These are phyloP conservation scores for Cyprinus carpio DNA, from an alignment of 2,113 vertebrate genomes.

Conservation along the genomic window DNA sequence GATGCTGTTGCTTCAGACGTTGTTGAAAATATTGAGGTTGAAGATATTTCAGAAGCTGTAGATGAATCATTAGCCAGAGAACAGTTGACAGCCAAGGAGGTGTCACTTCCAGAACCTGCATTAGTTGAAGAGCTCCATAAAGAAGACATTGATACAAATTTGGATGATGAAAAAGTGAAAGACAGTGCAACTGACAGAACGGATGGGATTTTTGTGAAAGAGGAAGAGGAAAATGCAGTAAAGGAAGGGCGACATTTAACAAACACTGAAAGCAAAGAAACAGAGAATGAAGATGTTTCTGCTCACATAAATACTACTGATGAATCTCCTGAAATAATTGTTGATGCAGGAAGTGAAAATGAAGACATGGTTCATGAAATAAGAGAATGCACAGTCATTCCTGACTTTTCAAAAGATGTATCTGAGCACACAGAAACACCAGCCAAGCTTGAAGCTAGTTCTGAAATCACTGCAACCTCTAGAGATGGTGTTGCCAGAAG, in stretches of 20 bases:
- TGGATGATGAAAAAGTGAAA: background rate
- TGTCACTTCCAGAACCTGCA: background rate
- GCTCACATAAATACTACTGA: background rate
- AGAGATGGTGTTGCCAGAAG: conserved; percentile 27
- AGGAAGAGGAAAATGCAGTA: conserved; percentile 7
- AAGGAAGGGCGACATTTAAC: background rate
- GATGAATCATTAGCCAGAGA: conserved; percentile 47
- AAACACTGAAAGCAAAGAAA: background rate
- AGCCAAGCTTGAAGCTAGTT: background rate
- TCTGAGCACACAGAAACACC: conserved; percentile 11
- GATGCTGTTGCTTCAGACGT: conserved; percentile 69
- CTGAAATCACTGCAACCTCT: conserved; percentile 38
- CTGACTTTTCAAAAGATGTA: background rate
- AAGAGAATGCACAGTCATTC: background rate
- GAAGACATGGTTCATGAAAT: background rate
- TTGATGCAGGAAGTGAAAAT: background rate
- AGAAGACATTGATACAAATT: background rate
- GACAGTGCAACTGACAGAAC: background rate
- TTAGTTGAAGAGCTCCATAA: conserved; percentile 23
- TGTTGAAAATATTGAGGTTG: conserved; percentile 70
- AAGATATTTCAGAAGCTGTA: conserved; percentile 58
- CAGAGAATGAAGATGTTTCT: background rate
- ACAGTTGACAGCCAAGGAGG: conserved; percentile 23
- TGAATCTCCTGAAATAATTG: background rate
- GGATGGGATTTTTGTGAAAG: background rate